Conservation (phyloP, 2,797 vertebrate genomes). For the Adrianichthys oophorus region DNA sequence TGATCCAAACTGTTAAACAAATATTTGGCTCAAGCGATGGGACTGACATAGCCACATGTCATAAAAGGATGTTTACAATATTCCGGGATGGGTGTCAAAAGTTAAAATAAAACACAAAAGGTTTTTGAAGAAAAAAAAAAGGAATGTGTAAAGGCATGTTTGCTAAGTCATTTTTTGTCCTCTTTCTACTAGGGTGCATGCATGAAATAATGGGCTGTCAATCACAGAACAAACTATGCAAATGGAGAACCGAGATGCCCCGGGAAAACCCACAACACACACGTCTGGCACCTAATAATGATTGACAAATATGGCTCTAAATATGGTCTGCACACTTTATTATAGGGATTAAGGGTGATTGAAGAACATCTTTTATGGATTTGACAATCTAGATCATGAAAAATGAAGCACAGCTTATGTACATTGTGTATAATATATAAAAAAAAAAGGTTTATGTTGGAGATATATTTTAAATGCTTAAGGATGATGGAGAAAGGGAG, state of each 20-base stretch:
- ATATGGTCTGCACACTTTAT: conserved; percentile 11
- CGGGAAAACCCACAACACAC: conserved; percentile 18
- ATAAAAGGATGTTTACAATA: no score
- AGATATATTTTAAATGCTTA: neutral
- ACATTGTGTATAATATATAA: conserved; percentile 15
- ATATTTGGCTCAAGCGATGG: no score
- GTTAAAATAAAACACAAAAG: no score
- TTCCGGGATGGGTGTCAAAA: no score
- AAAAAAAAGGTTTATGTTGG: conserved; percentile 7
- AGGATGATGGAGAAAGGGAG: neutral
- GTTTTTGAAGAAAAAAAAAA: neutral
- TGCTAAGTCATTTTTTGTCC: conserved; percentile 16
- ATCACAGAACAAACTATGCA: conserved; percentile 9
- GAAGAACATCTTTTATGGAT: conserved; percentile 23
- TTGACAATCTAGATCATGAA: conserved; percentile 26
- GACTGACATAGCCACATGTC: no score
- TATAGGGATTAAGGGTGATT: conserved; percentile 36
- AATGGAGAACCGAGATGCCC: conserved; percentile 9
- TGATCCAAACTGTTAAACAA: no score
- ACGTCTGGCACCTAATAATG: conserved; percentile 7
- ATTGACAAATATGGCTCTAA: conserved; percentile 11
- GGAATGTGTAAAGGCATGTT: conserved; percentile 10
- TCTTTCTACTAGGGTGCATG: conserved; percentile 14
- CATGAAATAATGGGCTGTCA: conserved; percentile 19
- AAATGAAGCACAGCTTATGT: conserved; percentile 28